A percentile compares a stretch with the other conserved stretches of the same genome.
These are phyloP conservation scores for Carassius gibelio DNA, from an alignment of 2,113 vertebrate species.

Conservation along the genomic window DNA sequence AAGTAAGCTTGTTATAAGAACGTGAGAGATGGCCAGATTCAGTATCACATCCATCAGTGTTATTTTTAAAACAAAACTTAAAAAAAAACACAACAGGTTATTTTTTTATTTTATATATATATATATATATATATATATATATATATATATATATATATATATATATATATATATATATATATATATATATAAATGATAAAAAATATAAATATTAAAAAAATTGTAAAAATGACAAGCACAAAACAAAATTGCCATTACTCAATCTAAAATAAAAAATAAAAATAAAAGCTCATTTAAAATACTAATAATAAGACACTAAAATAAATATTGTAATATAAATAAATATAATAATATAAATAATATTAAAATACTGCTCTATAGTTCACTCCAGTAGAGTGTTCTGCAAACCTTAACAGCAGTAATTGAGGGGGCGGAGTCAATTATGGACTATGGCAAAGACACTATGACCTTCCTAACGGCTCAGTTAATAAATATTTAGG, in stretches of 20 bases:
- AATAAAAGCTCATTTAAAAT: background rate
- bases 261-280: background rate
- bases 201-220: too few relatives aligned
- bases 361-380: background rate
- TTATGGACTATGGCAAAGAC: background rate
- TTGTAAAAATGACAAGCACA: too few relatives aligned
- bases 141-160: too few relatives aligned
- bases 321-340: too few relatives aligned
- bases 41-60: background rate
- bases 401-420: background rate
- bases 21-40: background rate
- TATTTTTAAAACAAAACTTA: background rate
- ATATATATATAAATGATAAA: too few relatives aligned
- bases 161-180: too few relatives aligned
- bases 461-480: background rate
- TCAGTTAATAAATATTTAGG: slow-evolving; percentile 15
- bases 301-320: background rate
- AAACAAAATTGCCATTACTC: too few relatives aligned
- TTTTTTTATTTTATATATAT: too few relatives aligned
- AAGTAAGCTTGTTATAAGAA: slow-evolving; percentile 3
- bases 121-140: too few relatives aligned
- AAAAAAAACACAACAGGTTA: too few relatives aligned
- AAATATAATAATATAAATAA: background rate
- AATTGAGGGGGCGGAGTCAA: background rate
- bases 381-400: background rate